Evolutionary conservation across 2,888 invertebrate species (phyloP).

Genomic region (Chrysolina oricalcia): DNA sequence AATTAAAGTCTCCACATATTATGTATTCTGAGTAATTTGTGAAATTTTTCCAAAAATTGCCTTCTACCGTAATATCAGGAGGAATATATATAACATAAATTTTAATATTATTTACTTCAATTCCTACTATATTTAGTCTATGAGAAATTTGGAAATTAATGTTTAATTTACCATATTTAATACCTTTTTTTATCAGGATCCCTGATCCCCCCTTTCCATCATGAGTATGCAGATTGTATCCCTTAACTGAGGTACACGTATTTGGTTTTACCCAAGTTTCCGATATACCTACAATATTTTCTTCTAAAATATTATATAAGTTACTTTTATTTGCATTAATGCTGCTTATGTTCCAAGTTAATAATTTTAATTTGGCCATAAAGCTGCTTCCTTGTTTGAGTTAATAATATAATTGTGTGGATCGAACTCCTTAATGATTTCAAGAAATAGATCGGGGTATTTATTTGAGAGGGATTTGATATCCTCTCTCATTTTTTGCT

Average conservation of each 20-base stretch:
- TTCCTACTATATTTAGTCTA: slow-evolving; percentile 19
- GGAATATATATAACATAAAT: neutral
- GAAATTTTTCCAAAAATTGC: neutral
- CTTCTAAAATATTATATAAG: slow-evolving; percentile 2
- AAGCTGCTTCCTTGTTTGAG: neutral
- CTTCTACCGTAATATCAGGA: slow-evolving; percentile 2
- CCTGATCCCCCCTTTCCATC: slow-evolving; percentile 27
- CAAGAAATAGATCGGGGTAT: slow-evolving; percentile 12
- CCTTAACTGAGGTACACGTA: neutral
- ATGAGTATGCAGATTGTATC: neutral
- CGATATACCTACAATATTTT: neutral
- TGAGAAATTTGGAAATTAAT: no score
- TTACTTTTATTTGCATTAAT: slow-evolving; percentile 14
- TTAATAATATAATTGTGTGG: neutral
- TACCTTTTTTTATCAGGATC: neutral
- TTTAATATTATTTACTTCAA: neutral
- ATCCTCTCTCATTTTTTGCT: slow-evolving; percentile 20
- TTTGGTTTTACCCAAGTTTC: slow-evolving; percentile 23
- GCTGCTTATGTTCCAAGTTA: slow-evolving; percentile 22
- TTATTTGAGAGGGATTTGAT: neutral
- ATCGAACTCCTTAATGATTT: slow-evolving; percentile 22
- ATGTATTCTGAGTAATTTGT: neutral
- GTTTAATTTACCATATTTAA: neutral
- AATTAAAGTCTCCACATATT: no score
- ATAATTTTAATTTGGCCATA: slow-evolving; percentile 8